Percentiles rank a stretch among this genome's conserved stretches.
Evolutionary conservation across 2,113 vertebrate genomes (phyloP).

Genomic region (Mus spicilegus): DNA sequence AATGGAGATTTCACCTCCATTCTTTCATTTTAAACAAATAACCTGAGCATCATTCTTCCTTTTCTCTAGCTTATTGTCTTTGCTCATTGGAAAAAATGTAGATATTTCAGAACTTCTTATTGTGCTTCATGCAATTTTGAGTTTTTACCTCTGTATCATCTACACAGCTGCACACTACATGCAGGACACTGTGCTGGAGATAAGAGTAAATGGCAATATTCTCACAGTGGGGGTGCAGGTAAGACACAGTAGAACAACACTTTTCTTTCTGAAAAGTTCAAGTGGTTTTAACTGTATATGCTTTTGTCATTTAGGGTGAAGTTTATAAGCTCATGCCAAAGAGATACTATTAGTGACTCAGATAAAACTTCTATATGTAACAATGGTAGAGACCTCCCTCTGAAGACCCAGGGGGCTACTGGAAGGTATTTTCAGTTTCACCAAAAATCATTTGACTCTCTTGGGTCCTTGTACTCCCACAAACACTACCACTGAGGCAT

Average conservation of each 20-base stretch:
- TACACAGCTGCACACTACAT: neutral
- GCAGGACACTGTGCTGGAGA: neutral
- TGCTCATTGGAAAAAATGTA: neutral
- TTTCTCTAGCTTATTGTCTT: neutral
- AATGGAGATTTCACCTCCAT: neutral
- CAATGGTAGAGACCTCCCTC: neutral
- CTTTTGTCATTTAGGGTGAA: slow-evolving; percentile 5
- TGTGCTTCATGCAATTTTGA: neutral
- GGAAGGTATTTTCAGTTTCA: neutral
- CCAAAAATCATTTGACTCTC: neutral
- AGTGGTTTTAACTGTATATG: neutral
- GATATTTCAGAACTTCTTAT: neutral
- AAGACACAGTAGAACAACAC: neutral
- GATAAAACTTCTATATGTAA: neutral
- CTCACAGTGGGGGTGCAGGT: neutral
- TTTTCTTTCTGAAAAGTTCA: neutral
- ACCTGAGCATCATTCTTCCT: neutral
- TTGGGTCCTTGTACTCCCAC: neutral
- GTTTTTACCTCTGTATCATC: neutral
- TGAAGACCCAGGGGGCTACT: neutral
- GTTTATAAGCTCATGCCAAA: neutral
- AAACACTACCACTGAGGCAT: neutral
- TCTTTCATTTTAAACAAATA: slow-evolving; percentile 17
- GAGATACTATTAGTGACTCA: neutral
- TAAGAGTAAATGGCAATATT: neutral